These are phyloP conservation scores for Chrysochloris asiatica DNA, from an alignment of 2,113 vertebrate species.

Conservation along the genomic window DNA sequence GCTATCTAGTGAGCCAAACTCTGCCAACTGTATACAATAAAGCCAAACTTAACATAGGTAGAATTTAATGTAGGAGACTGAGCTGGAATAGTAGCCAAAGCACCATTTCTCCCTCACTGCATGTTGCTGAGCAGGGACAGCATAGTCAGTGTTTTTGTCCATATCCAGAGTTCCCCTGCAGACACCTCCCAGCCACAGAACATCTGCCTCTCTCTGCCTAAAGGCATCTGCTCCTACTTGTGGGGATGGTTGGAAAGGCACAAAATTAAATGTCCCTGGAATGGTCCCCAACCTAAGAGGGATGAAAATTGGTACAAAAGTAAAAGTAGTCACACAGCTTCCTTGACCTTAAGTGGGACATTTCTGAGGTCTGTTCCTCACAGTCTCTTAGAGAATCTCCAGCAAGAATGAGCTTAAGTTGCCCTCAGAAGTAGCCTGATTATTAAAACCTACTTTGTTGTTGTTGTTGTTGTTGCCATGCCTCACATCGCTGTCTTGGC, in stretches of 20 bases:
- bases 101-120: too few relatives aligned
- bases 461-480: not conserved
- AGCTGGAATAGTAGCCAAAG: not conserved
- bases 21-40: not conserved
- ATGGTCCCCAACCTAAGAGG: not conserved
- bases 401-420: not conserved
- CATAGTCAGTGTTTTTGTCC: too few relatives aligned
- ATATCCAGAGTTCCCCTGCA: not conserved
- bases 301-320: not conserved
- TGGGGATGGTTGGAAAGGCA: not conserved
- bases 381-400: not conserved
- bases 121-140: not conserved
- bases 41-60: not conserved
- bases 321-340: not conserved
- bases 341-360: not conserved
- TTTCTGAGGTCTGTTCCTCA: not conserved
- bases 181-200: too few relatives aligned
- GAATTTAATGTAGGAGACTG: not conserved
- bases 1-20: not conserved
- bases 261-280: not conserved
- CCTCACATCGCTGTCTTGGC: not conserved
- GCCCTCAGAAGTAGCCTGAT: not conserved
- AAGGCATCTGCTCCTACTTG: not conserved
- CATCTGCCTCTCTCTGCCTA: not conserved
- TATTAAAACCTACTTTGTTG: not conserved